A percentile compares a stretch with the other conserved stretches of the same genome.
These are phyloP conservation scores for Sebastes vulpes DNA, from an alignment of 2,797 vertebrate genomes.

Conservation along the genomic window DNA sequence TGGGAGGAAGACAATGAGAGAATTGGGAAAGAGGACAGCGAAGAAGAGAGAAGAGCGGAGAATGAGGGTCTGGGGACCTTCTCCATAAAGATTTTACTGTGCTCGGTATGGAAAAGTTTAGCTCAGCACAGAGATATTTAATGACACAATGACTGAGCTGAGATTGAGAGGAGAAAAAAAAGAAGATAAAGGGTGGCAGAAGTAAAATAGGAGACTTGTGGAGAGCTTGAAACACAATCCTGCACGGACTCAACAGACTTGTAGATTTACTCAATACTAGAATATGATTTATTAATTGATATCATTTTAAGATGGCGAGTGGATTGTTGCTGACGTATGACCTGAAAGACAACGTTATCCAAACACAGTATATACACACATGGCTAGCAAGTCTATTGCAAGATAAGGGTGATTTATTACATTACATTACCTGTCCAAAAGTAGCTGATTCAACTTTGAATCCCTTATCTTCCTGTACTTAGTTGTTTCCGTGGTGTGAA, in stretches of 20 bases:
- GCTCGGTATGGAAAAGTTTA: conserved; percentile 10
- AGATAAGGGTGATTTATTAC: conserved; percentile 34
- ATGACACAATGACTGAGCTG: not conserved
- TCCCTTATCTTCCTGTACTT: not conserved
- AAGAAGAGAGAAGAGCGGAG: not conserved
- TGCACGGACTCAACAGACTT: not conserved
- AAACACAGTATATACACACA: not conserved
- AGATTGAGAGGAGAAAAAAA: not conserved
- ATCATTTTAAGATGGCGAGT: not conserved
- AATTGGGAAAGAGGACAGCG: not conserved
- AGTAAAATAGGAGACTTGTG: not conserved
- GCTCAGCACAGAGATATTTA: not conserved
- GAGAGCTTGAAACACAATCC: not conserved
- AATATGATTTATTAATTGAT: not conserved
- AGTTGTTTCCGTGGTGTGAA: not conserved
- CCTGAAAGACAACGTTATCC: not conserved
- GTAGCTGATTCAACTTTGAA: conserved; percentile 11
- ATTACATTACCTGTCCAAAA: conserved; percentile 11
- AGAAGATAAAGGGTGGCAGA: not conserved
- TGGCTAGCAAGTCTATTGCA: not conserved
- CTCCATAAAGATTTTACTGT: conserved; percentile 1
- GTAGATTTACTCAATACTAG: not conserved
- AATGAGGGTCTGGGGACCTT: conserved; percentile 11
- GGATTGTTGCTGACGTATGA: not conserved
- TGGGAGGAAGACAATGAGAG: not conserved